Percentiles rank a stretch among this genome's conserved stretches.
Evolutionary conservation across 2,888 invertebrate genomes (phyloP).

Genomic region (Agriotes lineatus): DNA sequence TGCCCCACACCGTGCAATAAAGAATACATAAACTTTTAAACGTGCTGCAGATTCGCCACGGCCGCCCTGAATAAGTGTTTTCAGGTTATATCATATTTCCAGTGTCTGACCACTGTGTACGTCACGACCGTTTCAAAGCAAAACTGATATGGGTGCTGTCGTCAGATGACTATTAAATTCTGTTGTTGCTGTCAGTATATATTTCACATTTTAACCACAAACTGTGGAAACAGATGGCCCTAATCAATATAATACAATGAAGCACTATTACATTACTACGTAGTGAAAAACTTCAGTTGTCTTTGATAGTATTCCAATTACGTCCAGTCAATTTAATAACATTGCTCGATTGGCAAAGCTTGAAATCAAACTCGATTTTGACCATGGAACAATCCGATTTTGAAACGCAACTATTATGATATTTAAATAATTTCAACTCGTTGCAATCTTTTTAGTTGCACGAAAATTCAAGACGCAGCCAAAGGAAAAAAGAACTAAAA

Average conservation of each 20-base stretch:
- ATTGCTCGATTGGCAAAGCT: no score
- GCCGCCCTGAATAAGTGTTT: slow-evolving; percentile 16
- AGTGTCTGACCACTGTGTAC: slow-evolving; percentile 29
- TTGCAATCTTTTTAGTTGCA: no score
- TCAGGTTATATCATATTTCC: slow-evolving; percentile 28
- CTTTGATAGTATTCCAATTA: no score
- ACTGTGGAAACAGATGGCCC: slow-evolving; percentile 13
- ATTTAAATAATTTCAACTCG: no score
- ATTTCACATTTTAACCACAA: slow-evolving; percentile 39
- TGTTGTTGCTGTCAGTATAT: slow-evolving; percentile 19
- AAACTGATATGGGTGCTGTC: slow-evolving; percentile 41
- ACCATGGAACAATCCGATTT: no score
- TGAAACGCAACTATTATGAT: no score
- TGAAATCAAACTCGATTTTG: no score
- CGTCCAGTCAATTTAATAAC: no score
- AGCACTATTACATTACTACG: no score
- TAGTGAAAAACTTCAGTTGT: no score
- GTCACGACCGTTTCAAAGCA: slow-evolving; percentile 30
- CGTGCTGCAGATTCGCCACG: not conserved
- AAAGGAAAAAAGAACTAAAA: slow-evolving; percentile 7
- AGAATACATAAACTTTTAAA: slow-evolving; percentile 16
- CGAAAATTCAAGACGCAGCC: no score
- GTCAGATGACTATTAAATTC: slow-evolving; percentile 40
- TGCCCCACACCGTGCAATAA: slow-evolving; percentile 1
- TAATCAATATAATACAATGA: not conserved